Evolutionary conservation across 2,113 vertebrate genomes (phyloP), one percentile per base, ranked within the genome.

Genomic region (Lichenostomus cassidix): DNA sequence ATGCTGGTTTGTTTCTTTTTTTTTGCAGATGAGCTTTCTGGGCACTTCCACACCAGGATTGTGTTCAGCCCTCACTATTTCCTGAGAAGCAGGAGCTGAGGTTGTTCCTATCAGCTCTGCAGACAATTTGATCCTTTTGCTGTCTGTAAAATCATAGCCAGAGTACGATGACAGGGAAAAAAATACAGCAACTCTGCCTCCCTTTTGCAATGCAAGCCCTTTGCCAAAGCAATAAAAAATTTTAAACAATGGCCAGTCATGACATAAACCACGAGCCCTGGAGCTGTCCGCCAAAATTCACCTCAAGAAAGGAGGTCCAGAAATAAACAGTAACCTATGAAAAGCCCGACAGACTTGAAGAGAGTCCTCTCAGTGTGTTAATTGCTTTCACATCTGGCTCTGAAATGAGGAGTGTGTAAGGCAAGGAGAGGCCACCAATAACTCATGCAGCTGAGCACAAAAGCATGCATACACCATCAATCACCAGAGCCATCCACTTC

Each of bases 301-400:
- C 92, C 96, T 94, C 92, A 69, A 96, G 94, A 92, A 91, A 95
- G 67, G 19, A 83, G 62, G 83, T 59, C 88, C 92, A 83, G 82
- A 96, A 97, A 94, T 94, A 96, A 97, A 96, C 93, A 93, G 59
- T 31, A 60, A 95, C 87, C 90, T 96, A 95, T 94, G 92, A 96
- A 96, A 95, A 96, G 86, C 80, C 79, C 79, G 44, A n/a, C 39
- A 78, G 93, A 46, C 83, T 90, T 60, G 27, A 69, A 78, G 91
- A 96, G 70, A 93, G 76, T 47, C 68, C 73, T 86, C 68, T 41
- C 49, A 0, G 86, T 78, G 79, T 86, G 92, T 84, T 96, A 94
- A 96, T 94, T 81, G 86, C 88, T 96, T 96, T 93, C 90, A 81
- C 95, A 92, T 94, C 94, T 97, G 96, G 93, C 90, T 87, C 64